Percentiles rank a stretch among this genome's conserved stretches.
Conservation (phyloP, 2,888 invertebrate species). For the Dynastes tityus region DNA sequence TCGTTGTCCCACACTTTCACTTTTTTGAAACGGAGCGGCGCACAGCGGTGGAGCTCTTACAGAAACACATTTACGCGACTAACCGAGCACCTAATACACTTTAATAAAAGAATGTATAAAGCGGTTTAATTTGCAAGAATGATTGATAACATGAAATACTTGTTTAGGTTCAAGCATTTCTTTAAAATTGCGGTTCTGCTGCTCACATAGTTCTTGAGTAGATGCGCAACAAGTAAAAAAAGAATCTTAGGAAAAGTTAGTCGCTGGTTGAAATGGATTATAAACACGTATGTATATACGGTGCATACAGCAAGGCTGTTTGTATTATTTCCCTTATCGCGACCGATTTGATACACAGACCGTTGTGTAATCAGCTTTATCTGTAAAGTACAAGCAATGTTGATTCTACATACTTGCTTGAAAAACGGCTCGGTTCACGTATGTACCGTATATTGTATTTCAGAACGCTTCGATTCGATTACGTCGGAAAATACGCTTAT, state of each 20-base stretch:
- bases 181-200: too few relatives aligned
- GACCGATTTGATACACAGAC: constrained; percentile 22
- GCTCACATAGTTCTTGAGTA: too few relatives aligned
- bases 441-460: not conserved
- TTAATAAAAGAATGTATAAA: too few relatives aligned
- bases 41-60: not conserved
- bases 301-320: not conserved
- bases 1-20: too few relatives aligned
- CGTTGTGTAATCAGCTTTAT: constrained; percentile 40
- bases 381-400: not conserved
- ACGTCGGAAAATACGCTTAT: constrained; percentile 25
- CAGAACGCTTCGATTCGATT: constrained; percentile 11
- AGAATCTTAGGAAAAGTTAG: too few relatives aligned
- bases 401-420: not conserved
- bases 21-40: not conserved
- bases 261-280: too few relatives aligned
- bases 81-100: too few relatives aligned
- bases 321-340: constrained; percentile 21
- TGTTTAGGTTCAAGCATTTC: too few relatives aligned
- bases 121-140: too few relatives aligned
- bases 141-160: too few relatives aligned
- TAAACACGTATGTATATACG: too few relatives aligned
- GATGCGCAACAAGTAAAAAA: too few relatives aligned
- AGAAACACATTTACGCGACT: not conserved
- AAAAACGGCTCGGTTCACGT: not conserved